Evolutionary conservation across 1,140 invertebrate species (phyloP).

Genomic region (Diachasmimorpha longicaudata): DNA sequence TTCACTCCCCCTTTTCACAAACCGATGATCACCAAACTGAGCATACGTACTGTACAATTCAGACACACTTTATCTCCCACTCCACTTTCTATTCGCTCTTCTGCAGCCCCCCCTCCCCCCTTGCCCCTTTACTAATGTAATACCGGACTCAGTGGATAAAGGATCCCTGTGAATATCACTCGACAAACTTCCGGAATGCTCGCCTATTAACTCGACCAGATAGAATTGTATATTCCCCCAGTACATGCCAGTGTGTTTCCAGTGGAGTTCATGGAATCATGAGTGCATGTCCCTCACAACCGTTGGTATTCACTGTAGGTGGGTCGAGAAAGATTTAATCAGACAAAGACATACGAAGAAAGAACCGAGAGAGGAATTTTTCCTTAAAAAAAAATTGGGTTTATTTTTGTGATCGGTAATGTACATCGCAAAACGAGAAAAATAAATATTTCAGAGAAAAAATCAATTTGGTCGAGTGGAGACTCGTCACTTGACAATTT

Average conservation of each 20-base stretch:
- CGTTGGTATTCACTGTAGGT: neutral
- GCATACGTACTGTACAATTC: neutral
- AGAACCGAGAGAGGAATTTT: too few species aligned
- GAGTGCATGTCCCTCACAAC: neutral
- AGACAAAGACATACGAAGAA: neutral
- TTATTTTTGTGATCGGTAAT: too few species aligned
- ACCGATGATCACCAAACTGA: neutral
- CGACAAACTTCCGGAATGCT: neutral
- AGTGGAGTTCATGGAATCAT: neutral
- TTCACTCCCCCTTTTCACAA: neutral
- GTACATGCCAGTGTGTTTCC: neutral
- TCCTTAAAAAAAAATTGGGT: too few species aligned
- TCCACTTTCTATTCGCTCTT: neutral
- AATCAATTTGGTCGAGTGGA: too few species aligned
- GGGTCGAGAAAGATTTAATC: neutral
- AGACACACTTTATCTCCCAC: neutral
- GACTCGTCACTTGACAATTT: too few species aligned
- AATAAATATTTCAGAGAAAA: too few species aligned
- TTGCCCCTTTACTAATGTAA: too few species aligned
- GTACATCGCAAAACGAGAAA: too few species aligned
- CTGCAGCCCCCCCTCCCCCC: neutral
- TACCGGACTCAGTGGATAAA: neutral
- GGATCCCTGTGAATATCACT: neutral
- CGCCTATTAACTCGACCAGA: neutral
- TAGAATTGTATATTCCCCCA: neutral